Conservation (phyloP, 2,888 invertebrate species). For the Scotopteryx bipunctaria region DNA sequence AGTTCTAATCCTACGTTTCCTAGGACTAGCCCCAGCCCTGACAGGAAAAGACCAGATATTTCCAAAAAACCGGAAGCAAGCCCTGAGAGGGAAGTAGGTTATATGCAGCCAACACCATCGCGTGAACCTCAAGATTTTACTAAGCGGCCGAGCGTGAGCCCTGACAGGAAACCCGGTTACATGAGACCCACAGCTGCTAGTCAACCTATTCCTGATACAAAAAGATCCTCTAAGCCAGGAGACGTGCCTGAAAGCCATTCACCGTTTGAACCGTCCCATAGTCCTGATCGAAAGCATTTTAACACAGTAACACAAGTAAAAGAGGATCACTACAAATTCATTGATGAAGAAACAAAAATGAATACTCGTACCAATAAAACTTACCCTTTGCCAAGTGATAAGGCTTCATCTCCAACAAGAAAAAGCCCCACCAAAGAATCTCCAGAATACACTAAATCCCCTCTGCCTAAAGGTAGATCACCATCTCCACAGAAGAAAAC, state of each 20-base stretch:
- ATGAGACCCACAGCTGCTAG: constrained; percentile 58
- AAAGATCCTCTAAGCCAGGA: constrained; percentile 31
- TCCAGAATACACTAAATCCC: constrained; percentile 30
- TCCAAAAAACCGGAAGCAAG: constrained; percentile 31
- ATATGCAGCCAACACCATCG: constrained; percentile 19
- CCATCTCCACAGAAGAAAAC: constrained; percentile 56
- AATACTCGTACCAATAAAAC: constrained; percentile 50
- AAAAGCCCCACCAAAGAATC: constrained; percentile 45
- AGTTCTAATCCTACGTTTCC: constrained; percentile 16
- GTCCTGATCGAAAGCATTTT: constrained; percentile 43
- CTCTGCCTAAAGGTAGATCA: constrained; percentile 44
- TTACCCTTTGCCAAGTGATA: constrained; percentile 28
- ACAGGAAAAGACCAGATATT: constrained; percentile 35
- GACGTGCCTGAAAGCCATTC: constrained; percentile 49
- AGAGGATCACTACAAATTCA: constrained; percentile 66
- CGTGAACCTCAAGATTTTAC: constrained; percentile 24
- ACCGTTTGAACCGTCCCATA: constrained; percentile 40
- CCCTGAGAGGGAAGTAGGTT: constrained; percentile 40
- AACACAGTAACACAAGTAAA: constrained; percentile 45
- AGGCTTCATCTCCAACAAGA: constrained; percentile 42
- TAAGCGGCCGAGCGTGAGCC: constrained; percentile 38
- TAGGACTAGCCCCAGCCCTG: constrained; percentile 48
- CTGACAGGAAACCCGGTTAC: constrained; percentile 56
- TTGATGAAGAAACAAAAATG: constrained; percentile 73
- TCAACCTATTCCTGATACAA: constrained; percentile 39